Base-by-base conservation (phyloP, 2,888 invertebrate genomes). In the Caenorhabditis sinica region DNA sequence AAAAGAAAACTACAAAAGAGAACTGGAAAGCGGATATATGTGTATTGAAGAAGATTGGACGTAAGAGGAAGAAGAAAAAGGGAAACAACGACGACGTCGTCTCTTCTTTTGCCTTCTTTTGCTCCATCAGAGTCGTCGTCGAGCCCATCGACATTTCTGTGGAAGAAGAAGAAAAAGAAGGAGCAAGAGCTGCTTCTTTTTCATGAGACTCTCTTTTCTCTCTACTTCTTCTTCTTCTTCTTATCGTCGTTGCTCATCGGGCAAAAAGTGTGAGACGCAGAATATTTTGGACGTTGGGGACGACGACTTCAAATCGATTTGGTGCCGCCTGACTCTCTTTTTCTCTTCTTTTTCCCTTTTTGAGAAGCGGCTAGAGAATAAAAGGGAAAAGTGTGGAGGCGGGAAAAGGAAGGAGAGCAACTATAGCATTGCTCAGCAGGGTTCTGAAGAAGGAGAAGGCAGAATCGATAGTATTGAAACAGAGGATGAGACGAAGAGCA, bases 261-360 rank as follows among this genome's bases (percentile, higher is more conserved):
- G 51, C 65, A 63, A 63, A 63, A 63, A 63, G 63, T 63, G 58
- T 49, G 75, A 76, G 75, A 76, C 75, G 75, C 75, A 76, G 75
- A 58, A 69, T 69, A 69, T 56, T 69, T 56, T 69, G 69, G 69
- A 45, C 66, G 66, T 40, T 30, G 73, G 49, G 49, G 75, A 76
- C 75, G 63, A 53, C 63, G 75, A 63, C 75, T 65, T 75, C 75
- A 75, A 66, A 75, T 75, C 75, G 75, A 75, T 75, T 75, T 56
- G 36, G 61, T 63, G 65, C 65, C 65, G 75, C 65, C 72, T 72
- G 60, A 60, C 72, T 72, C 72, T 65, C 36, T 30, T 20, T 43
- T 28, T 58, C 61, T 68, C 28, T 51, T 17, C 36, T 53, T 71
- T 51, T 63, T 60, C 23, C 45, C 49, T 76, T 68, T 23, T 61